phyloP scores from a whole-genome alignment of 2,113 vertebrate genomes.

The Microcebus ravelobensis region DNA sequence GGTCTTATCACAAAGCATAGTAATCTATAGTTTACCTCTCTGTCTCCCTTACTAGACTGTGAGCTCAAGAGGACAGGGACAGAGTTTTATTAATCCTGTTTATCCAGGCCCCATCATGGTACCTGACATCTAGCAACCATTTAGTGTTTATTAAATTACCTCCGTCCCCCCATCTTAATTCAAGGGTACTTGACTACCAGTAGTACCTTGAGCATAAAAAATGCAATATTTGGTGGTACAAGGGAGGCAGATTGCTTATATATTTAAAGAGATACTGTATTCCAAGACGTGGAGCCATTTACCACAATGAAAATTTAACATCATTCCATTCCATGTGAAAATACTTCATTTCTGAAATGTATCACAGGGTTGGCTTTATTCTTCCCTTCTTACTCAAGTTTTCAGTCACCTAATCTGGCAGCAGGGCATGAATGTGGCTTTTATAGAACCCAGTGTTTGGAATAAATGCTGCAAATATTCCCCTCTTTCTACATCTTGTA shows the following conservation, averaged over 20 bases:
- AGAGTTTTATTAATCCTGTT: slow-evolving; percentile 41
- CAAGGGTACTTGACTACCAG: neutral
- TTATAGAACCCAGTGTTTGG: neutral
- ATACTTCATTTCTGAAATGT: neutral
- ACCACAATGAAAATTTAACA: neutral
- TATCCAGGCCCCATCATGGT: neutral
- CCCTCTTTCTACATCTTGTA: neutral
- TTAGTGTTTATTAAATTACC: neutral
- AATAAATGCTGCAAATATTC: slow-evolving; percentile 70
- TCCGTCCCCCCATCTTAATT: neutral
- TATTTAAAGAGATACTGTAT: neutral
- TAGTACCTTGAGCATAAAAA: neutral
- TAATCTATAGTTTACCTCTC: neutral
- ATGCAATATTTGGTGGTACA: neutral
- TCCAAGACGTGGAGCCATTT: slow-evolving; percentile 9
- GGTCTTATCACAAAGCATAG: neutral
- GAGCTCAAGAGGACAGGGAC: neutral
- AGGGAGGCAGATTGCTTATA: neutral
- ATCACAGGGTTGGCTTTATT: neutral
- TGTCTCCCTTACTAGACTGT: neutral
- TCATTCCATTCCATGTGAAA: neutral
- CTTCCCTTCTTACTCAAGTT: neutral
- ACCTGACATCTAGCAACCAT: neutral
- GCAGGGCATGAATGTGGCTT: slow-evolving; percentile 11
- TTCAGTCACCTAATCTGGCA: slow-evolving; percentile 37